phyloP scores from a whole-genome alignment of 2,888 invertebrate genomes.

The Sarcophaga carnaria region DNA sequence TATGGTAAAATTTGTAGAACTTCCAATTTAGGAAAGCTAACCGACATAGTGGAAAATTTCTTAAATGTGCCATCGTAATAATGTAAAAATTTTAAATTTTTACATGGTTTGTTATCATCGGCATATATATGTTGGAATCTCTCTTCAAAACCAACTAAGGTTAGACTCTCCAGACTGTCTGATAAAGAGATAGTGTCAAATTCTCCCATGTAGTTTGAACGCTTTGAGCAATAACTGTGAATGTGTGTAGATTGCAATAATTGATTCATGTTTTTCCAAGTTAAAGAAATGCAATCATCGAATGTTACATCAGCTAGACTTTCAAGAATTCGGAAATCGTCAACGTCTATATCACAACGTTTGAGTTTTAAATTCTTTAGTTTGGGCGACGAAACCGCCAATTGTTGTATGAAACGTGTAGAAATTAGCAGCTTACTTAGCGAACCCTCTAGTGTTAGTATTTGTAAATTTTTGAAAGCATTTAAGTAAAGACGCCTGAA shows the following conservation, averaged over 20 bases:
- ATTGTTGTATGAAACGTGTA: constrained; percentile 19
- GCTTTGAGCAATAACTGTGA: background rate
- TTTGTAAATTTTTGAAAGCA: constrained; percentile 23
- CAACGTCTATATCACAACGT: constrained; percentile 33
- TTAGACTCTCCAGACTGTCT: background rate
- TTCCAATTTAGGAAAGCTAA: constrained; percentile 47
- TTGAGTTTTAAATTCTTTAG: constrained; percentile 31
- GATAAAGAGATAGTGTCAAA: constrained; percentile 10
- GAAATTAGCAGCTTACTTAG: constrained; percentile 26
- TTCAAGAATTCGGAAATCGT: constrained; percentile 7
- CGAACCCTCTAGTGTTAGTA: constrained; percentile 42
- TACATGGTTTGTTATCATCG: background rate
- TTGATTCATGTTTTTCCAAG: constrained; percentile 49
- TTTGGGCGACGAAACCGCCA: background rate
- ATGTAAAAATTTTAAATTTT: constrained; percentile 23
- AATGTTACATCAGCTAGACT: constrained; percentile 13
- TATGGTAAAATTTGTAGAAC: constrained; percentile 32
- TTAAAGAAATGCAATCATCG: constrained; percentile 36
- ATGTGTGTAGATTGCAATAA: constrained; percentile 12
- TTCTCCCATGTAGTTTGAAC: constrained; percentile 23
- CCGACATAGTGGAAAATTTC: background rate
- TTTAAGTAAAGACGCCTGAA: constrained; percentile 20
- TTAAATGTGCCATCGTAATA: constrained; percentile 18
- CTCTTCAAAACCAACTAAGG: constrained; percentile 25
- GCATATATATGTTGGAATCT: constrained; percentile 39